Evolutionary conservation across 2,888 invertebrate species (phyloP).

Genomic region (Sympetrum striolatum): DNA sequence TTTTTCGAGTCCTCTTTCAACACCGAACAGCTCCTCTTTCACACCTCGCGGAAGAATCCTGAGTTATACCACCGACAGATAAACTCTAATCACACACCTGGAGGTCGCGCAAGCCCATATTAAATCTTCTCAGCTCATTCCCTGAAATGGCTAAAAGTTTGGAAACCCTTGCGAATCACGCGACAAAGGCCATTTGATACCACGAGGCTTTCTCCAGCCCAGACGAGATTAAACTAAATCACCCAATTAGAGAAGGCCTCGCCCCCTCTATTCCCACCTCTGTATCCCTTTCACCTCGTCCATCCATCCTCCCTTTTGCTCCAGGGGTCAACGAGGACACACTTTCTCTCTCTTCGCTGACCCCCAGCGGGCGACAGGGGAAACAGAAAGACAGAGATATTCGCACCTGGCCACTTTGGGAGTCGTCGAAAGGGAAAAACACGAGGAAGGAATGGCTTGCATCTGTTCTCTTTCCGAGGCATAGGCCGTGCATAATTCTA

Average conservation of each 20-base stretch:
- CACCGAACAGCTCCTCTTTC: too few species aligned
- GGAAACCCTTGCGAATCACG: conserved; percentile 6
- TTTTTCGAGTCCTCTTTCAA: too few species aligned
- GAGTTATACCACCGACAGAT: not conserved
- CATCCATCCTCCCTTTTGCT: not conserved
- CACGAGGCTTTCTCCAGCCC: conserved; percentile 6
- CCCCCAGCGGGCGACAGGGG: not conserved
- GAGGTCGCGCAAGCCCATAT: not conserved
- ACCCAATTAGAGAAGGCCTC: conserved; percentile 26
- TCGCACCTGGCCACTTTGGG: conserved; percentile 29
- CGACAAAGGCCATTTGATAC: conserved; percentile 38
- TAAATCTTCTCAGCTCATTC: conserved; percentile 28
- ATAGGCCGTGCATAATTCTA: not conserved
- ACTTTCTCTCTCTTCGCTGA: conserved; percentile 6
- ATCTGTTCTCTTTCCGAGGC: not conserved
- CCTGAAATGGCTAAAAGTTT: conserved; percentile 22
- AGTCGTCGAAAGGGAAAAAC: not conserved
- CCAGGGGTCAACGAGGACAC: conserved; percentile 24
- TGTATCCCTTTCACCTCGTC: not conserved
- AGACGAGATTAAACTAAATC: conserved; percentile 38
- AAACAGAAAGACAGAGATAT: not conserved
- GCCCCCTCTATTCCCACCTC: not conserved
- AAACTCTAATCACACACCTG: not conserved
- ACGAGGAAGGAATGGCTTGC: not conserved
- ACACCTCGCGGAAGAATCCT: not conserved